Evolutionary conservation across 2,888 invertebrate genomes (phyloP).

Genomic region (Orchesellides sinensis): DNA sequence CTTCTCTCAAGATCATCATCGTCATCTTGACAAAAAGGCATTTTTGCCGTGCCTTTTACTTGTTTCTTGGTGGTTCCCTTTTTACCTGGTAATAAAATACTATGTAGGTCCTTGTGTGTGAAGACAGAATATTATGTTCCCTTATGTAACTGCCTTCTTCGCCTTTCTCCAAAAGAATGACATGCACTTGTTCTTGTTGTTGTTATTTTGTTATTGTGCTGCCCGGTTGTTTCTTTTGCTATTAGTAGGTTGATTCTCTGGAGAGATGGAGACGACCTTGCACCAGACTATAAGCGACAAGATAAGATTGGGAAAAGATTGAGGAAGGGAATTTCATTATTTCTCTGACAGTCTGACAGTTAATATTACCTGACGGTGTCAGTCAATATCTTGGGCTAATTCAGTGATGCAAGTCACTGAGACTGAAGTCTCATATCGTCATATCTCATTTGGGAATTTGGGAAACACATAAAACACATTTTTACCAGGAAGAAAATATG

Average conservation of each 20-base stretch:
- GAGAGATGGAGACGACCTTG: slow-evolving; percentile 45
- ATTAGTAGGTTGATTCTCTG: not conserved
- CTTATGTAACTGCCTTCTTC: slow-evolving; percentile 5
- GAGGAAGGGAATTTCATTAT: not conserved
- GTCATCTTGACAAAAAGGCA: slow-evolving; percentile 48
- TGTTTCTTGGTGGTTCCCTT: slow-evolving; percentile 52
- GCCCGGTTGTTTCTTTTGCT: slow-evolving; percentile 7
- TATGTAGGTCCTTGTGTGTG: slow-evolving; percentile 20
- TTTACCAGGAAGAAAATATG: too few relatives aligned
- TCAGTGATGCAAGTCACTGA: not conserved
- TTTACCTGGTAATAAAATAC: slow-evolving; percentile 38
- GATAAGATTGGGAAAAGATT: not conserved
- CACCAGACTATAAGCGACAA: not conserved
- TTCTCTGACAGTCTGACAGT: slow-evolving; percentile 19
- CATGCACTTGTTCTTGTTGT: slow-evolving; percentile 55
- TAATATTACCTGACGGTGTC: slow-evolving; percentile 48
- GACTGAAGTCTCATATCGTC: too few relatives aligned
- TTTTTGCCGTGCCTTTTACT: slow-evolving; percentile 49
- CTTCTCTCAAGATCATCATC: slow-evolving; percentile 43
- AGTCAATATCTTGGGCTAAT: slow-evolving; percentile 9
- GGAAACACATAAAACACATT: too few relatives aligned
- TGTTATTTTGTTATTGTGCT: slow-evolving; percentile 44
- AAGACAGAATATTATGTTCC: not conserved
- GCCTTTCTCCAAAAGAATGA: slow-evolving; percentile 20
- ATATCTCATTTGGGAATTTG: not conserved